A percentile compares a stretch with the other conserved stretches of the same genome.
Conservation (phyloP, 35 echinoderm and acorn worm genomes). For the Lytechinus pictus region DNA sequence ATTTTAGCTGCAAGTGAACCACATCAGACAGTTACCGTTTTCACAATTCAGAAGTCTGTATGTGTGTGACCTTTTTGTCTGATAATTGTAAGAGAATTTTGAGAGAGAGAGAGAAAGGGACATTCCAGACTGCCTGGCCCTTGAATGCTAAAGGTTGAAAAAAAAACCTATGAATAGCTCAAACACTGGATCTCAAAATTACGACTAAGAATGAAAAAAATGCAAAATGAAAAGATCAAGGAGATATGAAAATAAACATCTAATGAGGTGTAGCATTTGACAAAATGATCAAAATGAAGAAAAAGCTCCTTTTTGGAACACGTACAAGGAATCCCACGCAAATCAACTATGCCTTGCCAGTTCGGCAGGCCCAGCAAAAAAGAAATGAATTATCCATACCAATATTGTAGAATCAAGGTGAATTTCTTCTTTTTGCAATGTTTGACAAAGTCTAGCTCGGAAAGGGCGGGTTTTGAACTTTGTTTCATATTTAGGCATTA, state of each 20-base stretch:
- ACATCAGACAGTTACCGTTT: no score
- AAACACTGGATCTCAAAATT: no score
- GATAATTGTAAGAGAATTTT: no score
- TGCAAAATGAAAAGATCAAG: not conserved
- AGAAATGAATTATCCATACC: no score
- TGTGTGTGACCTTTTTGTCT: no score
- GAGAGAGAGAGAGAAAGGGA: no score
- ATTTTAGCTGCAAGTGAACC: no score
- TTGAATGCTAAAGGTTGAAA: no score
- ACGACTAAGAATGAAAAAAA: not conserved
- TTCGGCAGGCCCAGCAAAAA: not conserved
- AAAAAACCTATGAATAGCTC: no score
- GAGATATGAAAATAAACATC: not conserved
- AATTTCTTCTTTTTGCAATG: not conserved
- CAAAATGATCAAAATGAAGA: not conserved
- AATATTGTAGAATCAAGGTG: not conserved
- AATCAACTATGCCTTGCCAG: not conserved
- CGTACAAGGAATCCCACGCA: not conserved
- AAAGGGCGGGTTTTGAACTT: not conserved
- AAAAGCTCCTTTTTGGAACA: not conserved
- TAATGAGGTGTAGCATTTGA: constrained; percentile 12
- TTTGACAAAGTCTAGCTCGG: not conserved
- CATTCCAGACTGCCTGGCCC: no score
- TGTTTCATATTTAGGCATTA: not conserved
- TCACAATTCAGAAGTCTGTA: no score